Conservation (phyloP, 1,140 invertebrate genomes). For the Plodia interpunctella region DNA sequence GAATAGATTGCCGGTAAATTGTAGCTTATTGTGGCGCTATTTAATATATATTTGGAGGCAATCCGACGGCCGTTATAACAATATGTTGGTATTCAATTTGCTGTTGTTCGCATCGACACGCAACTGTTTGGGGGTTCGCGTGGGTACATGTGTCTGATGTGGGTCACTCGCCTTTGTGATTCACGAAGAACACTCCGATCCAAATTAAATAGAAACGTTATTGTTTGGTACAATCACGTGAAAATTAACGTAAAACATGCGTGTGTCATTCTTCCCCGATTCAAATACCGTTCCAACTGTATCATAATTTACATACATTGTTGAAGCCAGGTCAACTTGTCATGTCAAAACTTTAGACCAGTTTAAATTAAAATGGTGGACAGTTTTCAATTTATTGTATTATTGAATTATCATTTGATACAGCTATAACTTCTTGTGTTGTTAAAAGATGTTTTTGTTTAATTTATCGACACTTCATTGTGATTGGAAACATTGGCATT, state of each 20-base stretch:
- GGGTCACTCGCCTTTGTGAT: slow-evolving; percentile 49
- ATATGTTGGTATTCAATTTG: slow-evolving; percentile 66
- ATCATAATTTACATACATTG: slow-evolving; percentile 2
- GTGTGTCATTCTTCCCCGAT: background rate
- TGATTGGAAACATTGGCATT: background rate
- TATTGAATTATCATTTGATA: no score
- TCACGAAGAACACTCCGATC: slow-evolving; percentile 25
- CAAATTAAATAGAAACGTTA: slow-evolving; percentile 19
- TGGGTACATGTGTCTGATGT: slow-evolving; percentile 47
- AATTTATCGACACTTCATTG: no score
- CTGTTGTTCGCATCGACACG: slow-evolving; percentile 51
- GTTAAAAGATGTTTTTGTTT: no score
- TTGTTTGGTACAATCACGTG: slow-evolving; percentile 16
- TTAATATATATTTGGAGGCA: slow-evolving; percentile 60
- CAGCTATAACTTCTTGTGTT: no score
- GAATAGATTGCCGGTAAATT: slow-evolving; percentile 74
- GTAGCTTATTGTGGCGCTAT: slow-evolving; percentile 62
- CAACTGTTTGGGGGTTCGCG: slow-evolving; percentile 50
- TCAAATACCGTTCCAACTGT: slow-evolving; percentile 10
- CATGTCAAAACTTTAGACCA: no score
- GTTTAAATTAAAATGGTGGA: no score
- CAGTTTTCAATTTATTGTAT: background rate
- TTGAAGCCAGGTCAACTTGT: no score
- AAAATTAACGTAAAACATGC: slow-evolving; percentile 7
- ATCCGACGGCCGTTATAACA: slow-evolving; percentile 49